phyloP scores from a whole-genome alignment of 2,113 vertebrate species.

The Platycercus adscitus region DNA sequence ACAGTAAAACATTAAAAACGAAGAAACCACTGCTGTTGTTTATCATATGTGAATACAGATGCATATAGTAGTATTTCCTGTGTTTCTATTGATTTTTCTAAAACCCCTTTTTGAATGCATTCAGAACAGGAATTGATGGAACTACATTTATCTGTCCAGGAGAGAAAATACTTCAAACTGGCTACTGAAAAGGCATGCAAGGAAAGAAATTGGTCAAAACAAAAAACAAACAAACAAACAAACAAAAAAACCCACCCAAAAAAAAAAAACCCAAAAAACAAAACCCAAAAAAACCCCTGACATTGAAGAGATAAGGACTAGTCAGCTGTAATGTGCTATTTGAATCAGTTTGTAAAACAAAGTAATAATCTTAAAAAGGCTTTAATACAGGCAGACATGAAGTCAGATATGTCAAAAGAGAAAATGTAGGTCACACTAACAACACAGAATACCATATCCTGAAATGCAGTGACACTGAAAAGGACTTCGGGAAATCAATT shows the following conservation, averaged over 20 bases:
- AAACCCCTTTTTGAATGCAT: neutral
- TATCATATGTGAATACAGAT: neutral
- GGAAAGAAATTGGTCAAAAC: neutral
- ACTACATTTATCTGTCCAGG: neutral
- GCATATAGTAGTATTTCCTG: neutral
- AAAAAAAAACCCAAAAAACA: neutral
- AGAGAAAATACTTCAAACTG: neutral
- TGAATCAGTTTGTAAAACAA: neutral
- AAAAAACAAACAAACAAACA: too few species aligned
- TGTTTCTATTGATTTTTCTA: neutral
- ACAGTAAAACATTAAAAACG: neutral
- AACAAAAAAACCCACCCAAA: too few species aligned
- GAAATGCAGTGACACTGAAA: conserved; percentile 66
- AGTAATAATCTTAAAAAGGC: neutral
- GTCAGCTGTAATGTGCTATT: neutral
- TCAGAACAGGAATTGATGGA: neutral
- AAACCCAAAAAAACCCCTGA: neutral
- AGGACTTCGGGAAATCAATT: conserved; percentile 67
- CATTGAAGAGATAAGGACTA: neutral
- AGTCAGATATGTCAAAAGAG: conserved; percentile 53
- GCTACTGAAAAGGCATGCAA: neutral
- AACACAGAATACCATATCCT: conserved; percentile 41
- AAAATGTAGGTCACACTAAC: conserved; percentile 68
- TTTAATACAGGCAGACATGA: conserved; percentile 30
- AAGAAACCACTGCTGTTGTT: neutral